Conservation (phyloP, 2,888 invertebrate species). For the Pyrrhosoma nymphula region DNA sequence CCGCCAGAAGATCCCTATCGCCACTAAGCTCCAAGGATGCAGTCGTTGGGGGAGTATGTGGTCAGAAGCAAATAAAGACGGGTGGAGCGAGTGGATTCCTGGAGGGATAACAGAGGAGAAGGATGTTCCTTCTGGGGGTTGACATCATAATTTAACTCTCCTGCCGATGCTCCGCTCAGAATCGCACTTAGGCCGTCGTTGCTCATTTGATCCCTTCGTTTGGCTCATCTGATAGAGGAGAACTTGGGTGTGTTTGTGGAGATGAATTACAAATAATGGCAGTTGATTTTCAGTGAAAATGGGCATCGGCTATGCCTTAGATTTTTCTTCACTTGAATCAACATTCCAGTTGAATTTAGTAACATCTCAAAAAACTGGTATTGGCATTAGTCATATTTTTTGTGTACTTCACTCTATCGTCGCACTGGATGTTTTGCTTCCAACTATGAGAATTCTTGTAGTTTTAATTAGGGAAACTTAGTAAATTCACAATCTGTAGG, state of each 20-base stretch:
- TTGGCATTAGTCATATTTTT: no score
- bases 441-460: no score
- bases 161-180: neutral
- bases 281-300: neutral
- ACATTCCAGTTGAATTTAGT: neutral
- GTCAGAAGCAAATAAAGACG: neutral
- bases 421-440: no score
- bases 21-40: neutral
- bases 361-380: neutral
- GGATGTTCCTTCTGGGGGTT: neutral
- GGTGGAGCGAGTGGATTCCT: neutral
- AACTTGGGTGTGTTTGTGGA: neutral
- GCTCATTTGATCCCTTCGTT: neutral
- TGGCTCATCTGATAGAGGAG: neutral
- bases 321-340: neutral
- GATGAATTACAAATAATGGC: neutral
- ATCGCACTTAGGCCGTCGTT: neutral
- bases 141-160: slow-evolving; percentile 51
- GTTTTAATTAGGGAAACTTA: no score
- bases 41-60: slow-evolving; percentile 23
- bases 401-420: no score
- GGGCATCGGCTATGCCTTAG: neutral
- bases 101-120: neutral
- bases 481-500: no score
- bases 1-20: slow-evolving; percentile 47